Evolutionary conservation across 2,888 invertebrate species (phyloP), one percentile per base, ranked within the genome.

Genomic region (Ophion slaviceki): DNA sequence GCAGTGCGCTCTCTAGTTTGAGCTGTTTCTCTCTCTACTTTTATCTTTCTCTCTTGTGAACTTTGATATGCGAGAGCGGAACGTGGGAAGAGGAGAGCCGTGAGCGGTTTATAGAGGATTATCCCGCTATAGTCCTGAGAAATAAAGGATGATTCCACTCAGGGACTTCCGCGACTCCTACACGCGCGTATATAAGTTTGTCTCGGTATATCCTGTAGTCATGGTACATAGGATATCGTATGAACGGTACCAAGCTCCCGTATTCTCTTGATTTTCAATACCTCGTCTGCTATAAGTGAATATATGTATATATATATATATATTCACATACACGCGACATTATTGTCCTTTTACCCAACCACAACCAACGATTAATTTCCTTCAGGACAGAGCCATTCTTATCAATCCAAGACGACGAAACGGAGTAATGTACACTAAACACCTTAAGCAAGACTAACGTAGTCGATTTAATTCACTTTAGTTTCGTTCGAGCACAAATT

Each of bases 81-180:
- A 36, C 57, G 66, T 68, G 53, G 17, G n/a, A 17, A 62, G 32
- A 17, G 70, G 71, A 53, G 66, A 66, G 59, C 80, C 32, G 40
- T 47, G 76, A 80, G 59, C 80, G 84, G 76, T 84, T 84, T 84
- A 84, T 84, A 59, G 80, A 72, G 84, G 84, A 84, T 84, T 84
- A 84, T 84, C 84, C 72, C 67, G 77, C 80, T 75, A 84, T 84
- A 84, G 80, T 84, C 84, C 84, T 80, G 80, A 77, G 84, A 84
- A 84, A 80, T 84, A 84, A 80, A 80, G 84, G 84, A 84, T 84
- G 76, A 80, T 84, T 84, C 80, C 79, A 80, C 80, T 80, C 84
- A 71, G 80, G 59, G 80, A 84, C 71, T 76, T 70, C 47, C 71
- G 74, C 28, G 79, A 53, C 70, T 75, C 70, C 66, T 66, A 47